These are phyloP conservation scores for Dissostichus mawsoni DNA, from an alignment of 2,113 vertebrate genomes.

Conservation along the genomic window DNA sequence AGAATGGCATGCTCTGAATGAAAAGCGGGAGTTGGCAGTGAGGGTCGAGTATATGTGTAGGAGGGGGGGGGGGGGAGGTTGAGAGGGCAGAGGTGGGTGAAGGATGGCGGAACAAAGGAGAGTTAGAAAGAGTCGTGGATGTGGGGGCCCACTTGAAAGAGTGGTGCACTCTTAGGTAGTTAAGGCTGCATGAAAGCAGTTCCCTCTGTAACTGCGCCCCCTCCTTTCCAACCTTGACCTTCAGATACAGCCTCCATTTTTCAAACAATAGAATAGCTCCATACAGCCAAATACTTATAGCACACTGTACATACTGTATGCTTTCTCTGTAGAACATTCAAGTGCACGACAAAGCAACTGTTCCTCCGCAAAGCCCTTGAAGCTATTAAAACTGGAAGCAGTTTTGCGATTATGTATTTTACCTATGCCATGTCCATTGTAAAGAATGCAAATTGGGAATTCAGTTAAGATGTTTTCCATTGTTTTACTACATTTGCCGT, in stretches of 20 bases:
- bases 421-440: no score
- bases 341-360: not conserved
- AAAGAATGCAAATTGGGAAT: no score
- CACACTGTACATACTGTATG: not conserved
- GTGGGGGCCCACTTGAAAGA: constrained; percentile 46
- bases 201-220: constrained; percentile 22
- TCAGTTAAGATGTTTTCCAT: no score
- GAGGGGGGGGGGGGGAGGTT: constrained; percentile 35
- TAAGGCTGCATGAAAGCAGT: constrained; percentile 48
- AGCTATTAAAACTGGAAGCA: not conserved
- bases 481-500: not conserved
- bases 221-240: constrained; percentile 56
- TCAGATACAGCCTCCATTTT: constrained; percentile 41
- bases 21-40: constrained; percentile 52
- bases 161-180: constrained; percentile 44
- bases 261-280: constrained; percentile 7
- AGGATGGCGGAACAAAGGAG: constrained; percentile 57
- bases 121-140: constrained; percentile 52
- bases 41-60: constrained; percentile 34
- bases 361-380: not conserved
- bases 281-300: constrained; percentile 5
- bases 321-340: not conserved
- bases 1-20: constrained; percentile 70
- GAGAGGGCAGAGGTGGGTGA: constrained; percentile 61
- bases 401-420: not conserved